phyloP scores from a whole-genome alignment of 2,113 vertebrate species.

The Alouatta palliata region DNA sequence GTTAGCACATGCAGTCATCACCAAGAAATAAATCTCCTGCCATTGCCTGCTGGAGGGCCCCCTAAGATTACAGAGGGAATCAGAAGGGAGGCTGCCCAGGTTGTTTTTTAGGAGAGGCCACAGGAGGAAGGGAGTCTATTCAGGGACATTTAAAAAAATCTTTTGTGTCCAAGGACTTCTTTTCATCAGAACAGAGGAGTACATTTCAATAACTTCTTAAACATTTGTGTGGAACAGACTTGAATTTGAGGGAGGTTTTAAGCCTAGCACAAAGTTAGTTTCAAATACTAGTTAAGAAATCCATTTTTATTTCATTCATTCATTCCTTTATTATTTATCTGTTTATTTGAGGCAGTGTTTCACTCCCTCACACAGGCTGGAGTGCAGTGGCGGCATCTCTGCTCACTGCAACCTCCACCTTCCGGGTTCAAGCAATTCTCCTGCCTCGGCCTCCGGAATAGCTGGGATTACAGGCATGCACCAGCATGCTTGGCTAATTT shows the following conservation, averaged over 20 bases:
- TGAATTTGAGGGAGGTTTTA: slow-evolving; percentile 66
- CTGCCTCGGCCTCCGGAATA: no score
- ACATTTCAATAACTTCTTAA: not conserved
- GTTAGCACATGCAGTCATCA: not conserved
- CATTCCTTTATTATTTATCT: not conserved
- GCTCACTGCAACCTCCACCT: no score
- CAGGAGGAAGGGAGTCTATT: not conserved
- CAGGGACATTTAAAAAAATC: not conserved
- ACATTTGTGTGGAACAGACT: not conserved
- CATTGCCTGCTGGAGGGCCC: not conserved
- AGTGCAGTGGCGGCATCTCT: no score
- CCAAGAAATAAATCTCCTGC: not conserved
- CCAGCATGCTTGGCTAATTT: no score
- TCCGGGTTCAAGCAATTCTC: no score
- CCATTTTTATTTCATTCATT: slow-evolving; percentile 67
- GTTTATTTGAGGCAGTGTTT: no score
- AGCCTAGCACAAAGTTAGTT: slow-evolving; percentile 80
- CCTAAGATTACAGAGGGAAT: not conserved
- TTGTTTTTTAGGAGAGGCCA: not conserved
- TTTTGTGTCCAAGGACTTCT: not conserved
- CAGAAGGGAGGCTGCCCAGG: not conserved
- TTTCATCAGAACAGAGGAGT: not conserved
- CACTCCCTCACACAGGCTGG: no score
- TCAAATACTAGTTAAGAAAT: slow-evolving; percentile 72
- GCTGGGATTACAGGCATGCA: no score